A percentile compares a stretch with the other conserved stretches of the same genome.
Conservation (phyloP, 2,888 invertebrate genomes). For the Andrena minutula region DNA sequence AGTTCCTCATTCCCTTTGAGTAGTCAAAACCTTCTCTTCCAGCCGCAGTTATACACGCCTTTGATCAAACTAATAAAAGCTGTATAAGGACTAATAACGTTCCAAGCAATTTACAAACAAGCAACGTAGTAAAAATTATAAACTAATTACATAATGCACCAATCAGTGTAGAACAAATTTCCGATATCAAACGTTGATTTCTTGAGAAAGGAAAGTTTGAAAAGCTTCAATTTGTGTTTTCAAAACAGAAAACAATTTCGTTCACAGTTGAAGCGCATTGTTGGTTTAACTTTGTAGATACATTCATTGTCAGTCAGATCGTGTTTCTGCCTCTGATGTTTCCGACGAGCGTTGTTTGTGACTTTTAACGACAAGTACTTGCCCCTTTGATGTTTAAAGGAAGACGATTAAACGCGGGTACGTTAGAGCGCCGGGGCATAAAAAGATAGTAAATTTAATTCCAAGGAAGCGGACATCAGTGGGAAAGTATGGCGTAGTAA, state of each 20-base stretch:
- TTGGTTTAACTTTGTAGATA: not conserved
- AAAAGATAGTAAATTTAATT: conserved; percentile 41
- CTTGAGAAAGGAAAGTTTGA: not conserved
- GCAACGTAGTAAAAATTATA: not conserved
- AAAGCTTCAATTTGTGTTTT: not conserved
- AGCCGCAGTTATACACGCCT: too few species aligned
- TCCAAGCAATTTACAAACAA: not conserved
- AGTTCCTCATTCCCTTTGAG: not conserved
- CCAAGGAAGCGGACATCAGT: not conserved
- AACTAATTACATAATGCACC: too few species aligned
- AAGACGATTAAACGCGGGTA: conserved; percentile 18
- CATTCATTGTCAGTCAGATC: not conserved
- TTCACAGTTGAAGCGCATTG: not conserved
- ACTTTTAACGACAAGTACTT: not conserved
- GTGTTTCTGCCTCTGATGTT: not conserved
- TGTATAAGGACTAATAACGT: too few species aligned
- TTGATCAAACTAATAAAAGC: too few species aligned
- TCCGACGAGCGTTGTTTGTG: not conserved
- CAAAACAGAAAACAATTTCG: not conserved
- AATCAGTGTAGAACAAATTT: not conserved
- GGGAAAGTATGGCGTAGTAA: conserved; percentile 26
- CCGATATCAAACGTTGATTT: not conserved
- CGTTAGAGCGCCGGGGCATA: not conserved
- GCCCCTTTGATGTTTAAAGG: not conserved
- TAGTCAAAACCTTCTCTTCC: too few species aligned